These are phyloP conservation scores for Hyles euphorbiae DNA, from an alignment of 1,140 invertebrate genomes.

Conservation along the genomic window DNA sequence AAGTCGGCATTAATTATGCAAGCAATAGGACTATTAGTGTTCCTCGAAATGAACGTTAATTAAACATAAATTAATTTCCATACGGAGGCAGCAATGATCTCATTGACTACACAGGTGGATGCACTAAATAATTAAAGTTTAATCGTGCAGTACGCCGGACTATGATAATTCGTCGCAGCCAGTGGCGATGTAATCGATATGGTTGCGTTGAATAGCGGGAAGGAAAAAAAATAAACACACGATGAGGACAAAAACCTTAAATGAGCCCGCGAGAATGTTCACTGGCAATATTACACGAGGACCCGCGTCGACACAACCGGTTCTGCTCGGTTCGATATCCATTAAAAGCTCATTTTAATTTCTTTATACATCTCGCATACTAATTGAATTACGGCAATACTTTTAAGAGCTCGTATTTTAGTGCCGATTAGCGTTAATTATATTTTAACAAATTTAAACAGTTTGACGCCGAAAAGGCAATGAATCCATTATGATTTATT, in stretches of 20 bases:
- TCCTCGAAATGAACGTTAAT: no score
- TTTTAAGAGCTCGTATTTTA: background rate
- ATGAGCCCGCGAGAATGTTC: slow-evolving; percentile 56
- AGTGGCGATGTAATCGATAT: slow-evolving; percentile 37
- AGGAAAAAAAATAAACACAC: slow-evolving; percentile 55
- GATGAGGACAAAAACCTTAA: slow-evolving; percentile 53
- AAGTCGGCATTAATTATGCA: background rate
- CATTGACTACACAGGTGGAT: no score
- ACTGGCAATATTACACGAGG: slow-evolving; percentile 46
- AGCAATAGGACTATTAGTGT: background rate
- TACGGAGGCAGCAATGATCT: no score
- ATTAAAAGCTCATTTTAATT: slow-evolving; percentile 48
- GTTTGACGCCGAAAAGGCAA: no score
- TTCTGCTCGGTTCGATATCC: slow-evolving; percentile 32
- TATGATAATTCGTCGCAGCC: slow-evolving; percentile 21
- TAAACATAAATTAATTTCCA: no score
- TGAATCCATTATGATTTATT: no score
- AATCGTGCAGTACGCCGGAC: background rate
- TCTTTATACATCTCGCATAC: slow-evolving; percentile 35
- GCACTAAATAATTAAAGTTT: background rate
- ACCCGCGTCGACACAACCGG: slow-evolving; percentile 31
- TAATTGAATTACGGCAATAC: slow-evolving; percentile 40
- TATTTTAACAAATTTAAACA: no score
- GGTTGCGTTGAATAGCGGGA: slow-evolving; percentile 42
- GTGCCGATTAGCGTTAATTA: background rate